phyloP scores from a whole-genome alignment of 2,888 invertebrate species.

The Drosophila bunnanda region DNA sequence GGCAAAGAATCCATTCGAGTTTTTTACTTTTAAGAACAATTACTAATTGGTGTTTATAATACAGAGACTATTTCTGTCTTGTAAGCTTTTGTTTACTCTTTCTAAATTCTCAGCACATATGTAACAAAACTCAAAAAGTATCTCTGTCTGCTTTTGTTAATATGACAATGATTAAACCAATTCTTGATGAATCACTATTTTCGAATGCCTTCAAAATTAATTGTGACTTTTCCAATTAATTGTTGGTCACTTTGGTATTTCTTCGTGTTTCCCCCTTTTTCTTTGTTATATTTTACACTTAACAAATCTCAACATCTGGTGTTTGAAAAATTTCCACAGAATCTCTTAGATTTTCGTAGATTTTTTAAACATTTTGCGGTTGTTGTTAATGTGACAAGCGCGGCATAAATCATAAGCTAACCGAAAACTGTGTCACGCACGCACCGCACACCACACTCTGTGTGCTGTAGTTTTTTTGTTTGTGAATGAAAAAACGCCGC shows the following conservation, averaged over 20 bases:
- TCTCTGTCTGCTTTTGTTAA: background rate
- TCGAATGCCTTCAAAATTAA: background rate
- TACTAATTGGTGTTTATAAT: background rate
- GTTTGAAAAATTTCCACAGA: conserved; percentile 18
- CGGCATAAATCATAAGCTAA: conserved; percentile 49
- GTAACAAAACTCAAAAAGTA: background rate
- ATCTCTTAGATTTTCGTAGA: conserved; percentile 24
- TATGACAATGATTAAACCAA: background rate
- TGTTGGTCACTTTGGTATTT: conserved; percentile 12
- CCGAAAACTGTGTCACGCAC: conserved; percentile 45
- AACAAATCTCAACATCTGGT: conserved; percentile 16
- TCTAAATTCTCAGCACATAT: background rate
- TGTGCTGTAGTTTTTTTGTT: conserved; percentile 13
- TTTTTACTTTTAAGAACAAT: conserved; percentile 8
- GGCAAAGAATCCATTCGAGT: background rate
- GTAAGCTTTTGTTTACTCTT: background rate
- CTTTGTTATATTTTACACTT: conserved; percentile 21
- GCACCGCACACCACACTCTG: conserved; percentile 9
- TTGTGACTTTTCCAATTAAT: conserved; percentile 30
- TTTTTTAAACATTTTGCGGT: conserved; percentile 42
- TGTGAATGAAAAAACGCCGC: conserved; percentile 43
- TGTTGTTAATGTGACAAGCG: conserved; percentile 51
- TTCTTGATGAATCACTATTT: background rate
- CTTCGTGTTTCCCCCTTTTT: conserved; percentile 3
- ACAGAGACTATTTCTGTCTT: background rate